Base-by-base conservation (phyloP, 2,888 invertebrate genomes). In the Steromphala cineraria region DNA sequence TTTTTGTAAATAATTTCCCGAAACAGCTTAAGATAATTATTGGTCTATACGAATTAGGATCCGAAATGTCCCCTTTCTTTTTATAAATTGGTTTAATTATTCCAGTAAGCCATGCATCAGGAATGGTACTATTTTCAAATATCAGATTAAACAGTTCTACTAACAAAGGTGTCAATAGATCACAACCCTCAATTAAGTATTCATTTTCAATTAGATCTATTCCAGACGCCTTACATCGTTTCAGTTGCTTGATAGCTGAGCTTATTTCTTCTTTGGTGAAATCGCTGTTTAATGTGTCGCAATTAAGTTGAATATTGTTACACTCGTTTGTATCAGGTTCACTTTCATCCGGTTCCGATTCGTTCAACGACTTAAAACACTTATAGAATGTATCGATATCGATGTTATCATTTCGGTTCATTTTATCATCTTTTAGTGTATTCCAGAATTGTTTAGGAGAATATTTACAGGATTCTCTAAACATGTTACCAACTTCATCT, bases 71-170 rank as follows among this genome's bases (percentile, higher is more conserved):
- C 17, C 79, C 80, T 77, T 71, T 75, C 21, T 79, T 80, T 53
- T 56, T 76, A 77, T 67, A 75, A 52, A 53, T 62, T 75, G 71
- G 78, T n/a, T 40, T 40, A 31, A 80, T 53, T 21, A 67, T 21
- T 21, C 75, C 77, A 19, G 15, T 67, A 46, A 62, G 13, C 71
- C 78, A 81, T n/a, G 31, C 46, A 19, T 79, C 21, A n/a, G 56
- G 78, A 40, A 81, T 36, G 46, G 17, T 53, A 28, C 81, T 76
- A 67, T 36, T 40, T 4, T 78, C 78, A 19, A 81, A 67, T 21
- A 81, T 81, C n/a, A 46, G 15, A 56, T 67, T 81, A 74, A 77
- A 81, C 17, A 81, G 36, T 55, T 56, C 36, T 40, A 71, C 67
- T 24, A 46, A 67, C 2, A 55, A 2, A n/a, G 17, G 78, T n/a